Evolutionary conservation across 2,797 vertebrate species (phyloP).

Genomic region (Typhlichthys eigenmanni): DNA sequence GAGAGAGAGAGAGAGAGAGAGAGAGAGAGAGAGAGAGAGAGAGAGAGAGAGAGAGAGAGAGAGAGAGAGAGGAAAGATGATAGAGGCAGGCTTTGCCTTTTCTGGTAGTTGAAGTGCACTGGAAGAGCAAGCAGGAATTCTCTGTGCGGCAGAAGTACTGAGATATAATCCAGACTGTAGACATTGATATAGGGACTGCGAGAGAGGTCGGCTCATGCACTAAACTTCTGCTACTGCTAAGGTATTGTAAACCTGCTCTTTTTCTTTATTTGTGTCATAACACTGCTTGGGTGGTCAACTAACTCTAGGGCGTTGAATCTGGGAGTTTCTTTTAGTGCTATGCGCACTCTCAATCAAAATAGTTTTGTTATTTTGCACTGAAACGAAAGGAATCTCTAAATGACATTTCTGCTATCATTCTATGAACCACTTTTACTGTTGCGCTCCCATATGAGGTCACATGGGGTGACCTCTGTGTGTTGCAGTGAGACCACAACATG

Average conservation of each 20-base stretch:
- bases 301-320: neutral
- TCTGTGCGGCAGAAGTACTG: constrained; percentile 74
- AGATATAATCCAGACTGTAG: constrained; percentile 79
- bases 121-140: constrained; percentile 83
- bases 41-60: constrained; percentile 30
- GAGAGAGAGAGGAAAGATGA: constrained; percentile 37
- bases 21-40: constrained; percentile 38
- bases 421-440: neutral
- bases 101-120: constrained; percentile 89
- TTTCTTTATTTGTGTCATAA: constrained; percentile 32
- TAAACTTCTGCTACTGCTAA: constrained; percentile 63
- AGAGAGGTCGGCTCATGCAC: constrained; percentile 76
- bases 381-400: no score
- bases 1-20: constrained; percentile 4
- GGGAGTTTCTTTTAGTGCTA: neutral
- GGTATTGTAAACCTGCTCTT: constrained; percentile 57
- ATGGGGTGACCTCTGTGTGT: neutral
- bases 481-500: no score
- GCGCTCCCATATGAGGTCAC: neutral
- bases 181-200: constrained; percentile 67
- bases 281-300: constrained; percentile 36
- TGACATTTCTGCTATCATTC: no score
- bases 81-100: constrained; percentile 87
- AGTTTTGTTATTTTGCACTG: no score
- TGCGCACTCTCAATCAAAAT: neutral